Base-by-base conservation (phyloP, 2,113 vertebrate genomes). In the Prolemur simus region DNA sequence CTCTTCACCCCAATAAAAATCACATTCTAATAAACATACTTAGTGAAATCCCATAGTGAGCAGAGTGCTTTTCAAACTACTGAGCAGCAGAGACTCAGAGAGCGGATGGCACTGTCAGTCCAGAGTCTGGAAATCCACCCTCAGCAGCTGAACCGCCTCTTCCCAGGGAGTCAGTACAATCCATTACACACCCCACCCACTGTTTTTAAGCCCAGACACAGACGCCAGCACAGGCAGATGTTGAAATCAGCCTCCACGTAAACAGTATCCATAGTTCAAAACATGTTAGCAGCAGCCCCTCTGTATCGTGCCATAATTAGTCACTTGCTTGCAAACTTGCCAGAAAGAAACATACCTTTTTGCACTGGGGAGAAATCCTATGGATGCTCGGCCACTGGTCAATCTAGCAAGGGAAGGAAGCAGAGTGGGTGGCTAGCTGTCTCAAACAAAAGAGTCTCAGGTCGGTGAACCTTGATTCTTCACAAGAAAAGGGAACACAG, bases 281-380 rank as follows among this genome's bases (percentile, higher is more conserved):
- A 54, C n/a, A 20, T 13, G 21, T 45, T 86, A 34, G 32, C 66
- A 23, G 64, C 60, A 27, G 34, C 12, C 42, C 45, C 49, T 32
- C 66, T 76, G 20, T 78, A 85, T 15, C 77, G 60, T 94, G 32
- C 89, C 64, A 94, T n/a, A 80, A 52, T 73, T 95, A 78, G 18
- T 49, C 34, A 45, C 58, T 74, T 49, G n/a, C 58, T 88, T 96
- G 96, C 91, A 66, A 97, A 92, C 69, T 52, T 47, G 91, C 95
- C 78, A 34, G 69, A 95, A 95, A 94, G 12, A 87, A 89, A 96
- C 98, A 69, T 99, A 99, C 99, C 99, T 98, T 98, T 89, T 97
- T 84, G 89, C 49, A 93, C 94, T n/a, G 87, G 91, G 92, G 93
- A 91, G 89, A 96, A 97, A 96, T 98, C 97, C 97, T 96, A 88